Evolutionary conservation across 2,888 invertebrate genomes (phyloP).

Genomic region (Iphiclides podalirius): DNA sequence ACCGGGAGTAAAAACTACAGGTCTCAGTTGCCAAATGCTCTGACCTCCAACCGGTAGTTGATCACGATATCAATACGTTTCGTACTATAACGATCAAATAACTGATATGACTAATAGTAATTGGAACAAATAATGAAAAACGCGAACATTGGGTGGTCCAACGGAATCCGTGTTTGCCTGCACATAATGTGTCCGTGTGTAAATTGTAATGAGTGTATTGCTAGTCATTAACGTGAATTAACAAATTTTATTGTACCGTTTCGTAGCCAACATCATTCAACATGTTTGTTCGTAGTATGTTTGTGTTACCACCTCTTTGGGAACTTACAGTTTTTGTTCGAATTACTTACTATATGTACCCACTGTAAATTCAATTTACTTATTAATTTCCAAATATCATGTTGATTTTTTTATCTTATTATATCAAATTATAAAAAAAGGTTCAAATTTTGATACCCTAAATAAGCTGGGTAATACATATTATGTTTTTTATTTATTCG

Average conservation of each 20-base stretch:
- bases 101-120: neutral
- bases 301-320: constrained; percentile 1
- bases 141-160: neutral
- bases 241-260: constrained; percentile 1
- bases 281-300: constrained; percentile 2
- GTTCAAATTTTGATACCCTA: no score
- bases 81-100: no score
- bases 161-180: constrained; percentile 3
- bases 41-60: neutral
- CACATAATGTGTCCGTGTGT: constrained; percentile 5
- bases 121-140: constrained; percentile 1
- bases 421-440: no score
- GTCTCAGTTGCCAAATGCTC: neutral
- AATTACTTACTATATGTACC: no score
- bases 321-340: no score
- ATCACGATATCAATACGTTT: no score
- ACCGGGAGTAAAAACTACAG: no score
- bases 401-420: no score
- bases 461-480: no score
- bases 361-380: neutral
- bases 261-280: neutral
- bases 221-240: constrained; percentile 2
- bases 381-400: no score
- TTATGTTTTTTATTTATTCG: no score
- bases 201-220: constrained; percentile 9